Percentiles rank a stretch among this genome's conserved stretches.
These are phyloP conservation scores for Pharmacophagus antenor DNA, from an alignment of 2,888 invertebrate genomes.

Conservation along the genomic window DNA sequence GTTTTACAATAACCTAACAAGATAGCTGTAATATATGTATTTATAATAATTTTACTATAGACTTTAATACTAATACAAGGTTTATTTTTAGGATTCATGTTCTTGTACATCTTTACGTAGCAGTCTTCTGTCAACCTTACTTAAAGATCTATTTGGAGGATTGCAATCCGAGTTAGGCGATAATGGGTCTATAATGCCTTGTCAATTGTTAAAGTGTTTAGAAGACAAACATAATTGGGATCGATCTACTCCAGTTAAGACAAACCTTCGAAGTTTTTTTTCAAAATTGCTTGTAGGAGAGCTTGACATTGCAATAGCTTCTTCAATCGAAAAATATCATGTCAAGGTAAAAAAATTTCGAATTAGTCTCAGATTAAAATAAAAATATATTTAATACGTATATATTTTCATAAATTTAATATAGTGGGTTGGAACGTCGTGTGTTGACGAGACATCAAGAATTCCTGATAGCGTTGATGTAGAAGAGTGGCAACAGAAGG, in stretches of 20 bases:
- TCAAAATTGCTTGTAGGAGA: conserved; percentile 59
- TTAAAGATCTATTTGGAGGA: conserved; percentile 62
- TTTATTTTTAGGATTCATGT: conserved; percentile 55
- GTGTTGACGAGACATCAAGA: conserved; percentile 49
- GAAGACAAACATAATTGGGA: conserved; percentile 73
- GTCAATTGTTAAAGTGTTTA: conserved; percentile 66
- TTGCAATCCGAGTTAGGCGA: conserved; percentile 56
- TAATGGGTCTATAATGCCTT: conserved; percentile 57
- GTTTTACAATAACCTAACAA: no score
- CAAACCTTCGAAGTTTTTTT: conserved; percentile 58
- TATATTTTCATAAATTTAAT: conserved; percentile 13
- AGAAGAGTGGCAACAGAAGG: conserved; percentile 52
- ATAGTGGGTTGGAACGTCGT: conserved; percentile 65
- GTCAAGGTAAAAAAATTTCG: conserved; percentile 51
- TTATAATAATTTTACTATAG: not conserved
- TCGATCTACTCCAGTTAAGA: conserved; percentile 51
- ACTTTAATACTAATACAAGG: not conserved
- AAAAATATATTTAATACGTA: not conserved
- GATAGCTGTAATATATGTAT: no score
- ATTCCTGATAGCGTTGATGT: conserved; percentile 40
- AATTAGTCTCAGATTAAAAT: not conserved
- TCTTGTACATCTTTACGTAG: conserved; percentile 64
- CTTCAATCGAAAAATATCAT: conserved; percentile 68
- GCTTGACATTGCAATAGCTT: conserved; percentile 69
- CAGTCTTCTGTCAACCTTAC: conserved; percentile 56